Evolutionary conservation across 2,797 vertebrate species (phyloP), one percentile per base, ranked within the genome.

Genomic region (Alosa sapidissima): DNA sequence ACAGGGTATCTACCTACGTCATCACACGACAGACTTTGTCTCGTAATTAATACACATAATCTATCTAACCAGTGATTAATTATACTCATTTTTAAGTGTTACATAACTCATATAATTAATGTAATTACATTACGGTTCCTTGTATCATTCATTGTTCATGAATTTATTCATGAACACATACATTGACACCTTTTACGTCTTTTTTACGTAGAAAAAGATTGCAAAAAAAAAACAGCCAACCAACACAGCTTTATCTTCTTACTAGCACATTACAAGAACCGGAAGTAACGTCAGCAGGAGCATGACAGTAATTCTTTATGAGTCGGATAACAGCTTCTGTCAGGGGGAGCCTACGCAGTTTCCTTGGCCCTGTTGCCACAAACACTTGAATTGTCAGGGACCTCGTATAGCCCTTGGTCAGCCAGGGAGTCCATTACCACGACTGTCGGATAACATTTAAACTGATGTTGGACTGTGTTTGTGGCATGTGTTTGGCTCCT

Each of bases 321-420:
- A 21, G 72, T 45, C 72, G 41, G 41, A 47, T 78, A 84, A 83
- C 85, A 89, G 88, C 84, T 60, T 41, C 82, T 87, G 28, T 83
- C 21, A 62, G 47, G 45, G 24, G 52, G 65, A 72, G 33, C n/a
- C 60, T 82, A 78, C 36, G 72, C 72, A 78, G 72, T 78, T 47
- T 21, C 14, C 72, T 47, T 78, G 72, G 72, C 72, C 72, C 72
- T 10, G 6, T 21, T 36, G 72, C 72, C 72, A 47, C 41, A 47
- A 45, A 78, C 72, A 78, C 72, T 78, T 78, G 72, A 78, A 78
- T 36, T 45, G 72, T 78, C 72, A 78, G 72, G 7, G 72, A 47
- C 72, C 72, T 78, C 14, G 13, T 8, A 47, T 47, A 36, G 72
- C 72, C 41, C 72, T 36, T 78, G 72, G 36, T 47, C 7, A 24